Conservation (phyloP, 1,140 invertebrate genomes). For the Orchestia grillus region DNA sequence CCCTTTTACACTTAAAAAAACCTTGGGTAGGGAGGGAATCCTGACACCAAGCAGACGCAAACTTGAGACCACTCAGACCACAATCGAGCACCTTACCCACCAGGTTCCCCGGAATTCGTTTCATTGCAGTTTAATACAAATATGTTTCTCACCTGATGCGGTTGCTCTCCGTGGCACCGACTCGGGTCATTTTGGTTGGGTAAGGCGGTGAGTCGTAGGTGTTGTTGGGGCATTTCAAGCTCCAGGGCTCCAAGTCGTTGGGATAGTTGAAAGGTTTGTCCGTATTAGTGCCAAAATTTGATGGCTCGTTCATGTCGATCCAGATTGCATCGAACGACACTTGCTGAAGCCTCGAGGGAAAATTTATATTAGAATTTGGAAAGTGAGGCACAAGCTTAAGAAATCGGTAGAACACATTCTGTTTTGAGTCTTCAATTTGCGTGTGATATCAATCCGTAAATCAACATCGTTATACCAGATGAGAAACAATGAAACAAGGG, state of each 20-base stretch:
- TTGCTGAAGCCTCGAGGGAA: neutral
- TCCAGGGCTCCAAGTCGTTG: constrained; percentile 68
- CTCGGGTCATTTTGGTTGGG: constrained; percentile 60
- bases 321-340: constrained; percentile 60
- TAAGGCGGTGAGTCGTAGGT: constrained; percentile 70
- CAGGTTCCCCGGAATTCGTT: no score
- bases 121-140: no score
- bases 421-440: neutral
- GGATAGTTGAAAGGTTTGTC: constrained; percentile 71
- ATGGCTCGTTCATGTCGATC: constrained; percentile 70
- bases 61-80: no score
- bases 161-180: constrained; percentile 56
- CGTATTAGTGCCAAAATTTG: constrained; percentile 72
- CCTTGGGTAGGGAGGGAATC: no score
- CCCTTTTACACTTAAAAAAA: no score
- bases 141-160: constrained; percentile 59
- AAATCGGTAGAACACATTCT: neutral
- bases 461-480: neutral
- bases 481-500: no score
- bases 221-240: constrained; percentile 69
- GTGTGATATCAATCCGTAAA: neutral
- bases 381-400: neutral
- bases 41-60: no score
- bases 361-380: neutral
- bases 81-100: no score